Evolutionary conservation across 2,888 invertebrate species (phyloP), one percentile per base, ranked within the genome.

Genomic region (Mongoloraphidia duomilia): DNA sequence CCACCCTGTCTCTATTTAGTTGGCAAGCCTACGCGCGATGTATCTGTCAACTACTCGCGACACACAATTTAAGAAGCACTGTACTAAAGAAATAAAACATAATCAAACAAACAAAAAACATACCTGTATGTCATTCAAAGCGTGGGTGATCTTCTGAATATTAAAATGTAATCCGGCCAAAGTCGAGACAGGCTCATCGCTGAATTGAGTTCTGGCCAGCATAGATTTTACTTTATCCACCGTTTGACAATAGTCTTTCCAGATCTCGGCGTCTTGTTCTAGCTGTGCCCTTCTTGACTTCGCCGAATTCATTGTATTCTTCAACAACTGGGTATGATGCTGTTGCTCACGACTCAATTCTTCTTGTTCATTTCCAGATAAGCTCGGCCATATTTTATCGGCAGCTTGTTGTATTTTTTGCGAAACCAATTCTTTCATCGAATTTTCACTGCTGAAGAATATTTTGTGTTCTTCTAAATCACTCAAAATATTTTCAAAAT

Each of bases 391-490:
- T 49, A 92, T 89, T 60, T 85, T 85, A 59, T 92, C 89, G 1
- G 88, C 87, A 2, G 84, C 80, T 52, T 84, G 83, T 60, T 89
- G 86, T 62, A 90, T 85, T 51, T 82, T 79, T 55, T 85, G 84
- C 2, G 85, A 81, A 6, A 90, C 84, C 54, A 90, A 70, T 60
- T 87, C 86, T 51, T 84, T 80, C 62, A 88, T 84, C 17, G 79
- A 76, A 1, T 79, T 73, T 60, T 90, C 88, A 40, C 83, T 83
- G 53, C 81, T 79, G 64, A 90, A 90, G 76, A 87, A 90, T 38
- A 80, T 76, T 67, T 88, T 90, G 62, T 91, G 91, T 59, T 91
- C 88, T 61, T 90, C 87, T 26, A 94, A 71, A 60, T 91, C 88
- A 8, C 79, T 73, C 44, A 82, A 72, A 9, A 93, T 82, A 56